Evolutionary conservation across 2,888 invertebrate genomes (phyloP).

Genomic region (Drosophila anomalata): DNA sequence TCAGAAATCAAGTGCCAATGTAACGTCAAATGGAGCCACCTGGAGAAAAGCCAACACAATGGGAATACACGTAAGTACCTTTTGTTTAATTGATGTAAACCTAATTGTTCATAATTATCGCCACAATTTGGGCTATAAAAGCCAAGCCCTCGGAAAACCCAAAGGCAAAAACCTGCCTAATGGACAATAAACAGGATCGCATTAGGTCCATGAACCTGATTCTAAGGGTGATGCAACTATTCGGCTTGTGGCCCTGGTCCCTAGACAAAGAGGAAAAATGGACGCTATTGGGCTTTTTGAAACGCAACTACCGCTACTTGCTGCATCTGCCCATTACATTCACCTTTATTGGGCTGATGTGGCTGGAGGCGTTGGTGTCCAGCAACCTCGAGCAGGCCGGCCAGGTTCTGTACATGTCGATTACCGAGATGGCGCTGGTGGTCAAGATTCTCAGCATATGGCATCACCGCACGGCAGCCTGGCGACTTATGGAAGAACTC

Average conservation of each 20-base stretch:
- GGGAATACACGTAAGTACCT: constrained; percentile 6
- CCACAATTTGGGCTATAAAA: constrained; percentile 35
- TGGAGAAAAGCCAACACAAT: constrained; percentile 44
- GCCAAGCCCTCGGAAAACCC: not conserved
- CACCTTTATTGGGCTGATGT: constrained; percentile 66
- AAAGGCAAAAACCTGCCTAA: constrained; percentile 19
- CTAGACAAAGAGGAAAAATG: constrained; percentile 10
- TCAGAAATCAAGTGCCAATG: constrained; percentile 82
- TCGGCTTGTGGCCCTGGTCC: constrained; percentile 66
- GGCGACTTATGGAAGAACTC: constrained; percentile 57
- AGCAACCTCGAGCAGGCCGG: constrained; percentile 68
- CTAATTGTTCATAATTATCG: constrained; percentile 55
- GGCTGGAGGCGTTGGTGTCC: constrained; percentile 63
- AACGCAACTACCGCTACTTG: constrained; percentile 49
- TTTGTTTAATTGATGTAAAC: constrained; percentile 50
- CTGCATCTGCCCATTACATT: constrained; percentile 67
- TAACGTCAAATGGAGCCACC: constrained; percentile 81
- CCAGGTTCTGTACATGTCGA: constrained; percentile 73
- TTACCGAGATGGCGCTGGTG: constrained; percentile 67
- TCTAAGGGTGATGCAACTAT: constrained; percentile 44
- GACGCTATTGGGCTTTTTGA: constrained; percentile 15
- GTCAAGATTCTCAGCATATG: constrained; percentile 77
- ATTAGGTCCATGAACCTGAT: constrained; percentile 45
- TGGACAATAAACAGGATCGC: constrained; percentile 47
- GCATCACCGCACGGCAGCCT: constrained; percentile 43